Conservation (phyloP, 2,888 invertebrate genomes). For the Thera obeliscata region DNA sequence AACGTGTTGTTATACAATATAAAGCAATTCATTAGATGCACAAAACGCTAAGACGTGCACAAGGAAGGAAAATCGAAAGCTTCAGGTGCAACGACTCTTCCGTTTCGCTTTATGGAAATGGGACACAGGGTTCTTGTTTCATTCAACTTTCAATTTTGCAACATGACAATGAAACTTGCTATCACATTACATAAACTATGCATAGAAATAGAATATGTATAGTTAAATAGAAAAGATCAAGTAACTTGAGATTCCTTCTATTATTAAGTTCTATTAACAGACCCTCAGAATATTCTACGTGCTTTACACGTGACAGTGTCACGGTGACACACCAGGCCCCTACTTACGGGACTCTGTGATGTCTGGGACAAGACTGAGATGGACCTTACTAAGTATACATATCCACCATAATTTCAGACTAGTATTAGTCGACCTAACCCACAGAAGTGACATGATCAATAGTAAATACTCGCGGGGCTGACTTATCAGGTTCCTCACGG, state of each 20-base stretch:
- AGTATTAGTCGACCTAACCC: not conserved
- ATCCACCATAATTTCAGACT: not conserved
- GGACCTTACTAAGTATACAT: not conserved
- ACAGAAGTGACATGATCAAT: not conserved
- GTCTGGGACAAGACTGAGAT: too few species aligned
- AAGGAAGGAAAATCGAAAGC: constrained; percentile 63
- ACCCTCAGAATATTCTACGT: not conserved
- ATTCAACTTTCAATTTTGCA: constrained; percentile 57
- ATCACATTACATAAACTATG: constrained; percentile 49
- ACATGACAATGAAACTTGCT: constrained; percentile 53
- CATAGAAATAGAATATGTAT: constrained; percentile 25
- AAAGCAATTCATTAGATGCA: constrained; percentile 62
- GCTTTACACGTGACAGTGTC: not conserved
- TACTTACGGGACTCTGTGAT: not conserved
- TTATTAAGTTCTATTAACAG: not conserved
- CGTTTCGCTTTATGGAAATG: constrained; percentile 54
- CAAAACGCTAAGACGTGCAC: constrained; percentile 55
- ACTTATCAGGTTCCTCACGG: too few species aligned
- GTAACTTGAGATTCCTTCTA: constrained; percentile 15
- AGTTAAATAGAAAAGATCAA: constrained; percentile 21
- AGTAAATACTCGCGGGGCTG: not conserved
- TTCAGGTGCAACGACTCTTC: constrained; percentile 51
- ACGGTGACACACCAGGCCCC: not conserved
- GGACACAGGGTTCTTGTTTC: constrained; percentile 53
- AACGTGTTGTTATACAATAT: constrained; percentile 74